Evolutionary conservation across 92 coral and sea anemone genomes (phyloP).

Genomic region (Porites rus): DNA sequence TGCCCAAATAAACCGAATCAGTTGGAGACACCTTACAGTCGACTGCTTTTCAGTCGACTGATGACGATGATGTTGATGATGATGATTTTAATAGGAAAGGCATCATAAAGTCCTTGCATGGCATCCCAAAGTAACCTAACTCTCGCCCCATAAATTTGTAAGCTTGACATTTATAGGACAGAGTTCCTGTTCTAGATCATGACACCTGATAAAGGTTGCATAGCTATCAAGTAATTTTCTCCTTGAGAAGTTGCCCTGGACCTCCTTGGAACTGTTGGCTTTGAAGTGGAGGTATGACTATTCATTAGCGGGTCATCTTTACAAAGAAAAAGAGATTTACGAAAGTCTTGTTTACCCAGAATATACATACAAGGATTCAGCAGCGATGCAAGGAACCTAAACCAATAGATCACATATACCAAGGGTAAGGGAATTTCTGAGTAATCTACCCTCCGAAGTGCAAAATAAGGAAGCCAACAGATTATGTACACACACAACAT

Average conservation of each 20-base stretch:
- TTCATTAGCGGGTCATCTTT: neutral
- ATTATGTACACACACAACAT: constrained; percentile 51
- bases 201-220: neutral
- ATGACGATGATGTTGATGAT: no score
- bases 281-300: neutral
- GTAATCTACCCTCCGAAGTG: constrained; percentile 31
- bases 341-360: constrained; percentile 80
- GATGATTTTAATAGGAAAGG: no score
- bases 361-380: constrained; percentile 82
- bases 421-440: neutral
- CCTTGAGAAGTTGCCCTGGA: neutral
- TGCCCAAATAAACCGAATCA: no score
- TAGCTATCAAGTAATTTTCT: neutral
- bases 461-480: constrained; percentile 67
- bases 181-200: no score
- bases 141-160: no score
- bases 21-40: no score
- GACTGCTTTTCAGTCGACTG: no score
- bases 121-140: no score
- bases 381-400: constrained; percentile 74
- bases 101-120: no score
- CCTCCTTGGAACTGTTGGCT: neutral
- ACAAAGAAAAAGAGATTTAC: constrained; percentile 49
- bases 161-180: no score
- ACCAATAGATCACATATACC: constrained; percentile 28